phyloP scores from a whole-genome alignment of 1,140 invertebrate species.

The Saxidomus purpurata region DNA sequence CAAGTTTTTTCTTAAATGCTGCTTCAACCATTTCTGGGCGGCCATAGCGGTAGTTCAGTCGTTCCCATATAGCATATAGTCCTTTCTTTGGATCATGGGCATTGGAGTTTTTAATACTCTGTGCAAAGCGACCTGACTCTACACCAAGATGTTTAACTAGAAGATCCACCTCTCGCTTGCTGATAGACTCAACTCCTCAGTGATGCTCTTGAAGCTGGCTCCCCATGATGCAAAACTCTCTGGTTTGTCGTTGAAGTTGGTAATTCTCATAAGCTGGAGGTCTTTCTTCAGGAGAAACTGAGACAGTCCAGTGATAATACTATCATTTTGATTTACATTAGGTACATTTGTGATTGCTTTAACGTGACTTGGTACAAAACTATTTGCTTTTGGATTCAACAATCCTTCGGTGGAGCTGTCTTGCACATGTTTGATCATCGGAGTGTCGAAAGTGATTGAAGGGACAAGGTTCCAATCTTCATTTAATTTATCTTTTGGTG shows the following conservation, averaged over 20 bases:
- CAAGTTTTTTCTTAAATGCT: neutral
- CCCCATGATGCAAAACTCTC: constrained; percentile 19
- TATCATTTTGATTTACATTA: too few species aligned
- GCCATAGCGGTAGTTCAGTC: constrained; percentile 56
- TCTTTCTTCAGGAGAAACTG: constrained; percentile 59
- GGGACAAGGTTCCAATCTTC: too few species aligned
- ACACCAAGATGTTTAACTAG: constrained; percentile 56
- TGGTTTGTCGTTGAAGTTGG: constrained; percentile 9
- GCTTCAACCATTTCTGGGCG: constrained; percentile 39
- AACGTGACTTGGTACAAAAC: too few species aligned
- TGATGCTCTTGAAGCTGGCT: constrained; percentile 6
- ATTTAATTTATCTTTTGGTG: too few species aligned
- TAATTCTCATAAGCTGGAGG: neutral
- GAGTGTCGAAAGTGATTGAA: too few species aligned
- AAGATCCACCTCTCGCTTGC: constrained; percentile 33
- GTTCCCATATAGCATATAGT: constrained; percentile 33
- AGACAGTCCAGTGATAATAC: neutral
- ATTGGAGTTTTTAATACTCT: neutral
- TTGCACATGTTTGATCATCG: too few species aligned
- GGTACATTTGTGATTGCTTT: too few species aligned
- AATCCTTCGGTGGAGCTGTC: too few species aligned
- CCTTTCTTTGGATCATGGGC: neutral
- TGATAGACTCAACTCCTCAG: neutral
- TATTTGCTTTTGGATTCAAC: too few species aligned
- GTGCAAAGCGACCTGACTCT: constrained; percentile 8